Percentiles rank a stretch among this genome's conserved stretches.
These are phyloP conservation scores for Ichneumon xanthorius DNA, from an alignment of 2,888 invertebrate species.

Conservation along the genomic window DNA sequence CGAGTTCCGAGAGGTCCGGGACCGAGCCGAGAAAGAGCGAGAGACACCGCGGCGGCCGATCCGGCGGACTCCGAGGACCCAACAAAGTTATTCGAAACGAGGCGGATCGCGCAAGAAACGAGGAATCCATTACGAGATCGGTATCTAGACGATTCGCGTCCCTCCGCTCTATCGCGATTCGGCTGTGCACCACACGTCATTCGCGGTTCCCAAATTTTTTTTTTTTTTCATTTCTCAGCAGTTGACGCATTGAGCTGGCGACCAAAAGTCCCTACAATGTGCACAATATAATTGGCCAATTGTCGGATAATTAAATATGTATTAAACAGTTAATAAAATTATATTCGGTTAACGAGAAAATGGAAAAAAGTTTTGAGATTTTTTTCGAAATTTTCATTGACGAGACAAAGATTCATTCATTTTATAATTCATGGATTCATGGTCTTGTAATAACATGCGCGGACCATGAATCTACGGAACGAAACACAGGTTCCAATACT, in stretches of 20 bases:
- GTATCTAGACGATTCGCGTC: constrained; percentile 74
- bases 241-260: background rate
- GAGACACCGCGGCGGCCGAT: constrained; percentile 4
- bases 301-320: background rate
- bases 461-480: too few species aligned
- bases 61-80: constrained; percentile 2
- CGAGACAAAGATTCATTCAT: too few species aligned
- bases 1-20: constrained; percentile 71
- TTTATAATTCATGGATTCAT: too few species aligned
- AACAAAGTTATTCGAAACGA: constrained; percentile 65
- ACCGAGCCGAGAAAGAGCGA: constrained; percentile 33
- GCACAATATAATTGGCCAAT: constrained; percentile 17
- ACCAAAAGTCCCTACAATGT: constrained; percentile 5
- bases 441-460: too few species aligned
- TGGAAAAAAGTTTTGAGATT: background rate
- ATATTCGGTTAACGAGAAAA: background rate
- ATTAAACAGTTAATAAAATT: background rate
- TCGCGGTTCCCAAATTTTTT: constrained; percentile 22
- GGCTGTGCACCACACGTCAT: constrained; percentile 20
- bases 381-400: too few species aligned
- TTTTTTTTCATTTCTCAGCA: constrained; percentile 24
- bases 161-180: constrained; percentile 13
- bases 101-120: constrained; percentile 60
- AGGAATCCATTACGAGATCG: constrained; percentile 69
- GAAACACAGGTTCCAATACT: too few species aligned